A percentile compares a stretch with the other conserved stretches of the same genome.
Evolutionary conservation across 1,140 invertebrate species (phyloP).

Genomic region (Myzus persicae): DNA sequence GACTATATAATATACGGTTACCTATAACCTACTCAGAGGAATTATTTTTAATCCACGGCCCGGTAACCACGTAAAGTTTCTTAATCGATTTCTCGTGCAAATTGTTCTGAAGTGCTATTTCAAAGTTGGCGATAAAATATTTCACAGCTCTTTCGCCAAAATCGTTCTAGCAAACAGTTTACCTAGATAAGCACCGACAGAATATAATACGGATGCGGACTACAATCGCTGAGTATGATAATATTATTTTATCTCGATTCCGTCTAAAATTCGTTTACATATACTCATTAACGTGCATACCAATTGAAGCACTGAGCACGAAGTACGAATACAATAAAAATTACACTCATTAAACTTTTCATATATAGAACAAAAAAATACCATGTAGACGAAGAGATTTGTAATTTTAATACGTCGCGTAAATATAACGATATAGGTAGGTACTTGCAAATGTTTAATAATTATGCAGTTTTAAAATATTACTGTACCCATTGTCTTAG

Average conservation of each 20-base stretch:
- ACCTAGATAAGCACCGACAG: neutral
- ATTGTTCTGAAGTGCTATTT: neutral
- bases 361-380: neutral
- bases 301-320: neutral
- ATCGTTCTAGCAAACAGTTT: neutral
- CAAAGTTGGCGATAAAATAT: neutral
- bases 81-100: neutral
- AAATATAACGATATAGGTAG: no score
- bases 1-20: neutral
- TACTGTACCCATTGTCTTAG: neutral
- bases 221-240: neutral
- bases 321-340: neutral
- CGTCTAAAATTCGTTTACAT: neutral
- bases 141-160: neutral
- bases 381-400: neutral
- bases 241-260: neutral
- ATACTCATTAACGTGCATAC: neutral
- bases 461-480: neutral
- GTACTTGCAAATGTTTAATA: neutral
- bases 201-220: neutral
- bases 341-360: neutral
- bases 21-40: neutral
- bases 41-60: neutral
- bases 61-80: neutral
- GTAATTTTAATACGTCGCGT: neutral